Evolutionary conservation across 2,888 invertebrate species (phyloP), one percentile per base, ranked within the genome.

Genomic region (Gnatocerus cornutus): DNA sequence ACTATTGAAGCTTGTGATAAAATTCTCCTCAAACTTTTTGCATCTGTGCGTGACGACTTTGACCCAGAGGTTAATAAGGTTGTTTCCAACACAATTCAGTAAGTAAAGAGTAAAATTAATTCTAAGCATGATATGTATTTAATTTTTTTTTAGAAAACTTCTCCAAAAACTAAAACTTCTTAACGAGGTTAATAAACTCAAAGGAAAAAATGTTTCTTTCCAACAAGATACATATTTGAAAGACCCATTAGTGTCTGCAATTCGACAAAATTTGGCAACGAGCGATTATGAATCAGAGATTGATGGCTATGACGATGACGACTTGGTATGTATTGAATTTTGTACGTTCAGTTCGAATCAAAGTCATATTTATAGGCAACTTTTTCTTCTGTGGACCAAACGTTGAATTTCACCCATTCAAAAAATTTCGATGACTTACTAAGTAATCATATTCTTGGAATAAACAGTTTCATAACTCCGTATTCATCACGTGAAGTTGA

Each of bases 271-370:
- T 58, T 69, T 73, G 7, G 62, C 58, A 16, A 72, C 73, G 39
- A 76, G 76, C 67, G 77, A 75, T 68, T 77, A 77, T 73, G 74
- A 74, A 45, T 72, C 73, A 6, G 72, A 76, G 27, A 14, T 41
- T 46, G 74, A 73, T 41, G 69, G 63, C 48, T 50, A 62, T 55
- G 39, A 27, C 14, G 65, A 65, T 48, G 39, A 56, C 14, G 45
- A 59, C 10, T 41, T 45, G 33, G 41, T 41, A 41, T 21, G 29
- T n/a, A 53, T 41, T 41, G 53, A 53, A 53, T 10, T 29, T 12
- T 4, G 6, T 7, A 9, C n/a, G 33, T 21, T 4, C 21, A 33
- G 6, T 4, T 33, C 33, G 2, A 33, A 33, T n/a, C 2, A 9
- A 7, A 33, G n/a, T n/a, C n/a, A n/a, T n/a, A 33, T 33, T 2